A percentile compares a stretch with the other conserved stretches of the same genome.
Conservation (phyloP, 1,140 invertebrate genomes). For the Drosophila oshimai region DNA sequence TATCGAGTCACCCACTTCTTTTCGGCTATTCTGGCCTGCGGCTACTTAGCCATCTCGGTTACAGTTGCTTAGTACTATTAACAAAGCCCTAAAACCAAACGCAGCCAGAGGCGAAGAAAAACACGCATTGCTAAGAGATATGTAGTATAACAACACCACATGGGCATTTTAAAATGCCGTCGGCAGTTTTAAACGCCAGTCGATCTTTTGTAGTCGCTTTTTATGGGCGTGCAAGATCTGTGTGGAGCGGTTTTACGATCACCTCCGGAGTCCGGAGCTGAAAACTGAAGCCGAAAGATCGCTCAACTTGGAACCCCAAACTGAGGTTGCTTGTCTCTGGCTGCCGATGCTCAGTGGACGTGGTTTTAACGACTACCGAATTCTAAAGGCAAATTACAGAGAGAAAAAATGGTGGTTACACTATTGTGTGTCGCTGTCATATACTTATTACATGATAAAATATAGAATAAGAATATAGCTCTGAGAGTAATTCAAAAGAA, state of each 20-base stretch:
- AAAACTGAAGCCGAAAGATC: conserved; percentile 30
- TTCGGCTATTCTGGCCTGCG: conserved; percentile 11
- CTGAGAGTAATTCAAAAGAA: no score
- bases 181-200: conserved; percentile 45
- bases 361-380: conserved; percentile 72
- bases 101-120: conserved; percentile 32
- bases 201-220: conserved; percentile 59
- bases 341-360: conserved; percentile 3
- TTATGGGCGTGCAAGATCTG: conserved; percentile 72
- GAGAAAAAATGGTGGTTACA: neutral
- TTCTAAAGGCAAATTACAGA: conserved; percentile 28
- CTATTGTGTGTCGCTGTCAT: no score
- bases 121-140: conserved; percentile 16
- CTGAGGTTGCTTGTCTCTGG: neutral
- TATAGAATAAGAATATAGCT: no score
- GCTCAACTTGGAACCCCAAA: conserved; percentile 25
- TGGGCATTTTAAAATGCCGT: conserved; percentile 53
- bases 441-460: no score
- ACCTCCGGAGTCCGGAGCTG: neutral
- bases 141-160: conserved; percentile 36
- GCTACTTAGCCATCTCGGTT: conserved; percentile 33
- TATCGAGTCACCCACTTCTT: conserved; percentile 25
- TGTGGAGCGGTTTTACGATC: conserved; percentile 56
- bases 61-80: conserved; percentile 24
- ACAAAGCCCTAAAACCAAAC: conserved; percentile 23